Evolutionary conservation across 2,113 vertebrate species (phyloP).

Genomic region (Lagopus muta): DNA sequence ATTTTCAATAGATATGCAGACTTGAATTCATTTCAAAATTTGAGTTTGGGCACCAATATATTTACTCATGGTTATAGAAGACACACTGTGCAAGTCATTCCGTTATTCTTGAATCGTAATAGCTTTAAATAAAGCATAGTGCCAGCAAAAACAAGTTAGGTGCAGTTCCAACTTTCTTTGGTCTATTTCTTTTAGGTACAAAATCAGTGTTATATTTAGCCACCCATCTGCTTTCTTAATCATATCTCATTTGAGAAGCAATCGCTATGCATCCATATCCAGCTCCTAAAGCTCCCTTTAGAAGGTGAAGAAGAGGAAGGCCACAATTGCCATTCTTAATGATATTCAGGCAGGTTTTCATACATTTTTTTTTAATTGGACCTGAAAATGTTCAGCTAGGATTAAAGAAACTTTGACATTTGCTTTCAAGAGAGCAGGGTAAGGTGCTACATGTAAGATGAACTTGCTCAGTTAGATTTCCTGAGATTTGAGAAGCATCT

Average conservation of each 20-base stretch:
- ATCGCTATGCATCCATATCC: not conserved
- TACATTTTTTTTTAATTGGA: not conserved
- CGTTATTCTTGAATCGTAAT: slow-evolving; percentile 59
- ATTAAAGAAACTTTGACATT: not conserved
- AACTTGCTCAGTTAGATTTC: too few relatives aligned
- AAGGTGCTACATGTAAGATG: too few relatives aligned
- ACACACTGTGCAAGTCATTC: slow-evolving; percentile 61
- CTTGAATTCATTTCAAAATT: slow-evolving; percentile 64
- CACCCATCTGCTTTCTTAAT: slow-evolving; percentile 64
- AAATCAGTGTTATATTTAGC: slow-evolving; percentile 43
- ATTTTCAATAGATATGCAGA: slow-evolving; percentile 57
- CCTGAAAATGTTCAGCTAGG: not conserved
- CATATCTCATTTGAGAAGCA: slow-evolving; percentile 37
- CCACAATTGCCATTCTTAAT: not conserved
- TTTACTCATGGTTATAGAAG: slow-evolving; percentile 48
- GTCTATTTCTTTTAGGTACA: slow-evolving; percentile 50
- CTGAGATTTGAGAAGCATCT: too few relatives aligned
- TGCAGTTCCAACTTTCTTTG: slow-evolving; percentile 41
- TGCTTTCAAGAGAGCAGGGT: not conserved
- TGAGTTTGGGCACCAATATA: slow-evolving; percentile 55
- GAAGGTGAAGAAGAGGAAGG: not conserved
- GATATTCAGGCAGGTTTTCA: not conserved
- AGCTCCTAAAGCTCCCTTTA: slow-evolving; percentile 7
- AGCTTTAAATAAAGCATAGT: slow-evolving; percentile 47
- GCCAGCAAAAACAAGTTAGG: slow-evolving; percentile 61